phyloP scores from a whole-genome alignment of 2,113 vertebrate species.

The Melanerpes aurifrons region DNA sequence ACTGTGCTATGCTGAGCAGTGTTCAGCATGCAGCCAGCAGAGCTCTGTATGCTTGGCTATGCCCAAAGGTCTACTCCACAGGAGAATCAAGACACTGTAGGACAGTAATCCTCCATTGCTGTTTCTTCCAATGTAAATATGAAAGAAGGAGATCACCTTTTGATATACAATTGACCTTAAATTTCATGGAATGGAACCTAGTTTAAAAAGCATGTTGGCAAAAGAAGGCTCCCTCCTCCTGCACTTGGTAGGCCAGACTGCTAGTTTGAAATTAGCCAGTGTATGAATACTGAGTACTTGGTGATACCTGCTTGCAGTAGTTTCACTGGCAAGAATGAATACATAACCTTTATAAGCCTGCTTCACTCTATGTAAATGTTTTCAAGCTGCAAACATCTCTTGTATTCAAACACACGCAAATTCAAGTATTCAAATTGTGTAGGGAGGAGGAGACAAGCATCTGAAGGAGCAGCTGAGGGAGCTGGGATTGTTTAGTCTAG shows the following conservation, averaged over 20 bases:
- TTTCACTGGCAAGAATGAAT: background rate
- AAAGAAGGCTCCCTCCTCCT: background rate
- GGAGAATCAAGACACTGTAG: background rate
- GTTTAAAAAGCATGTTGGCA: background rate
- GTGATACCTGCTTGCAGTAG: background rate
- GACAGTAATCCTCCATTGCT: background rate
- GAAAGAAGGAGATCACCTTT: background rate
- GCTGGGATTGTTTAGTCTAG: too few relatives aligned
- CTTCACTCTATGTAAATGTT: background rate
- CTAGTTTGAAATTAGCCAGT: background rate
- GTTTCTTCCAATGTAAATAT: background rate
- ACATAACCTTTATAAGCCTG: constrained; percentile 20
- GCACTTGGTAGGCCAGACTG: background rate
- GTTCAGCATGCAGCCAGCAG: background rate
- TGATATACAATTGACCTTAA: background rate
- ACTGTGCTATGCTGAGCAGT: background rate
- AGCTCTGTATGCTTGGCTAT: background rate
- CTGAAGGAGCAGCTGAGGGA: background rate
- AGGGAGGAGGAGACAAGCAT: background rate
- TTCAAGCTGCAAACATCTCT: background rate
- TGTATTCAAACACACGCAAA: background rate
- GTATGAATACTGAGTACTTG: background rate
- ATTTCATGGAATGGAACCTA: background rate
- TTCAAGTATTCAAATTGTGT: background rate
- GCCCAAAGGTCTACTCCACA: background rate